Percentiles rank a stretch among this genome's conserved stretches.
Conservation (phyloP, 2,113 vertebrate species). For the zebrafish (Danio rerio) region GRCz12tu NC_133200.1:21519001-21519500, state of each 20-base stretch:
- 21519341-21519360: too few species aligned
- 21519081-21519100: constrained; percentile 94
- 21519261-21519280: too few species aligned
- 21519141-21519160: constrained; percentile 88
- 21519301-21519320: too few species aligned
- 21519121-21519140: constrained; percentile 93
- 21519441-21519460: not conserved
- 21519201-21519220: not conserved
- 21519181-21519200: constrained; percentile 71
- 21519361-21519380: too few species aligned
- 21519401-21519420: constrained; percentile 9
- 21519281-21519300: too few species aligned
- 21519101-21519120: constrained; percentile 91
- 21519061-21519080: constrained; percentile 88
- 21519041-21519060: constrained; percentile 98
- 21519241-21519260: too few species aligned
- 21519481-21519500: not conserved
- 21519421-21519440: not conserved
- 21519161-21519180: constrained; percentile 87
- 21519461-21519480: not conserved
- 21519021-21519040: constrained; percentile 95
- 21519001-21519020: constrained; percentile 95
- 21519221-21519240: too few species aligned
- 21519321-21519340: too few species aligned
- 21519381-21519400: too few species aligned